These are phyloP conservation scores for Podarcis muralis DNA, from an alignment of 2,113 vertebrate species.

Conservation along the genomic window DNA sequence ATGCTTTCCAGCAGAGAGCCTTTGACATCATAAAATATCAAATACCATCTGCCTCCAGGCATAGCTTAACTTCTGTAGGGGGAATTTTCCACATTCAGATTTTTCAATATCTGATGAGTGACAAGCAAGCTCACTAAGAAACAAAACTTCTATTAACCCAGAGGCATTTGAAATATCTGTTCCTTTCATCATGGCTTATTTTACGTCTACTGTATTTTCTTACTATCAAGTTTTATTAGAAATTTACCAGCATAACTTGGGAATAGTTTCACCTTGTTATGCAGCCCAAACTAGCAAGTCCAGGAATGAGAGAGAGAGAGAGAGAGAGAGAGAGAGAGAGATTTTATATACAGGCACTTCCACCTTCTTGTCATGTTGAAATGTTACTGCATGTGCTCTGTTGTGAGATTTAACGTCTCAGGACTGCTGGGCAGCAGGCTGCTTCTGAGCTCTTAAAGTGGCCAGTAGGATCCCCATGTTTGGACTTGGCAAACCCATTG, in stretches of 20 bases:
- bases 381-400: not conserved
- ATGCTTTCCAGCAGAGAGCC: not conserved
- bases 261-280: constrained; percentile 1
- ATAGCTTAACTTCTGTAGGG: not conserved
- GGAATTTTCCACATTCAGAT: not conserved
- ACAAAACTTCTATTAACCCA: not conserved
- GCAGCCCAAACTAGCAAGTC: not conserved
- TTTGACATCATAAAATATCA: not conserved
- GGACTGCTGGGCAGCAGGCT: not conserved
- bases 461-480: not conserved
- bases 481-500: not conserved
- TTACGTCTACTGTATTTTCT: not conserved
- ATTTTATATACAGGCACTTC: not conserved
- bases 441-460: not conserved
- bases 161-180: not conserved
- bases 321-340: too few relatives aligned
- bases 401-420: not conserved
- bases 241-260: not conserved
- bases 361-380: not conserved
- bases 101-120: not conserved
- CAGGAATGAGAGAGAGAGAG: not conserved
- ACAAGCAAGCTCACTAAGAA: constrained; percentile 31
- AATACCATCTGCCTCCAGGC: not conserved
- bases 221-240: constrained; percentile 20
- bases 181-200: constrained; percentile 4